Evolutionary conservation across 2,888 invertebrate species (phyloP).

Genomic region (Auanema freiburgensis): DNA sequence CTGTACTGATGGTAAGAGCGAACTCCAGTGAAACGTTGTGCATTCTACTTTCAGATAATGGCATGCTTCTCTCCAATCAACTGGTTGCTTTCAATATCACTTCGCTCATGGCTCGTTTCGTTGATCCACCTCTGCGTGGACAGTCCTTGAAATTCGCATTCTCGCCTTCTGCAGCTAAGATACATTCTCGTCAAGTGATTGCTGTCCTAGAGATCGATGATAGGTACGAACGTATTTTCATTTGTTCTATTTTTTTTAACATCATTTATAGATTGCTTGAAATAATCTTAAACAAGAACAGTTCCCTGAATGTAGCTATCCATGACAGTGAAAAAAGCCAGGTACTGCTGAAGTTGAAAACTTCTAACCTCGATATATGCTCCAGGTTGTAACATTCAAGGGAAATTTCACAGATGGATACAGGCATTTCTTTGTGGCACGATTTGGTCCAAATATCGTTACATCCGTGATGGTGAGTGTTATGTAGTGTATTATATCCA

Average conservation of each 20-base stretch:
- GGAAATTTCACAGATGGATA: conserved; percentile 54
- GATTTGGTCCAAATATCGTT: conserved; percentile 29
- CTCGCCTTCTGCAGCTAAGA: conserved; percentile 17
- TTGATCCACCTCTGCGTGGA: conserved; percentile 17
- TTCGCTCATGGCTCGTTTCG: conserved; percentile 26
- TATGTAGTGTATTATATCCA: no score
- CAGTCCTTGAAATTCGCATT: conserved; percentile 54
- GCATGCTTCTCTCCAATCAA: conserved; percentile 9
- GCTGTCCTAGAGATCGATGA: conserved; percentile 29
- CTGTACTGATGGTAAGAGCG: conserved; percentile 27
- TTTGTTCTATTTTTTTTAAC: not conserved
- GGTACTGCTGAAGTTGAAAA: not conserved
- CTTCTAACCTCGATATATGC: no score
- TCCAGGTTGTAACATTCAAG: conserved; percentile 37
- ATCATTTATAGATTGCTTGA: conserved; percentile 39
- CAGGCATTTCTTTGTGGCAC: conserved; percentile 52
- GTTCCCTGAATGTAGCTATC: conserved; percentile 43
- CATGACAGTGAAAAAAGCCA: conserved; percentile 16
- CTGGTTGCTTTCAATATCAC: conserved; percentile 41
- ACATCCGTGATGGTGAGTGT: conserved; percentile 33
- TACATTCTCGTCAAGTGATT: conserved; percentile 4
- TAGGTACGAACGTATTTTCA: not conserved
- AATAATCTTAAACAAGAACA: conserved; percentile 46
- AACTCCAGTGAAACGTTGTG: not conserved
- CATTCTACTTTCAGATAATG: conserved; percentile 8